A percentile compares a stretch with the other conserved stretches of the same genome.
phyloP scores from a whole-genome alignment of 2,888 invertebrate genomes.

The Choristoneura rosaceana region DNA sequence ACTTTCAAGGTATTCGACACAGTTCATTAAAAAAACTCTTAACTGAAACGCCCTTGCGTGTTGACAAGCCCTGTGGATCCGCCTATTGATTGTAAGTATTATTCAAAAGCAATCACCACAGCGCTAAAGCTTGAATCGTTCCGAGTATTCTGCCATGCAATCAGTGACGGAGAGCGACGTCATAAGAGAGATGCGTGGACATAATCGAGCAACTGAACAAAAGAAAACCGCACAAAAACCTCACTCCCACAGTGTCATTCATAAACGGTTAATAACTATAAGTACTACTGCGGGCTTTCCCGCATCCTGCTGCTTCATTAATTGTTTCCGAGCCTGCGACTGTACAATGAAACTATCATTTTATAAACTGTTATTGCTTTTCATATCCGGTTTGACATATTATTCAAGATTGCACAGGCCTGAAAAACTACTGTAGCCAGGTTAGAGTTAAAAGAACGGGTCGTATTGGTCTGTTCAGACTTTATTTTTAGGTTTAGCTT shows the following conservation, averaged over 20 bases:
- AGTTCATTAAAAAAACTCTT: neutral
- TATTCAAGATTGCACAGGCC: neutral
- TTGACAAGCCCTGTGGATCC: neutral
- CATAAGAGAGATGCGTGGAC: slow-evolving; percentile 49
- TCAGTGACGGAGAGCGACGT: slow-evolving; percentile 58
- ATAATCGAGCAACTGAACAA: slow-evolving; percentile 49
- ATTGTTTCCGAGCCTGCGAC: slow-evolving; percentile 28
- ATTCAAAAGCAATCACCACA: neutral
- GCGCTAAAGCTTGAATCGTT: slow-evolving; percentile 12
- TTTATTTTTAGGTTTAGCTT: too few relatives aligned
- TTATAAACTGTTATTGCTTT: slow-evolving; percentile 22
- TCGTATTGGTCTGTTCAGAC: too few relatives aligned
- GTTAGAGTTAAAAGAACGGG: too few relatives aligned
- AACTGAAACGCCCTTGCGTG: neutral
- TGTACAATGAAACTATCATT: slow-evolving; percentile 19
- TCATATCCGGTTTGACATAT: slow-evolving; percentile 28
- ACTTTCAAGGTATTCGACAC: neutral
- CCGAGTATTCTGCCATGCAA: slow-evolving; percentile 55
- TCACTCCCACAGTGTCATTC: slow-evolving; percentile 38
- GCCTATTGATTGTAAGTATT: neutral
- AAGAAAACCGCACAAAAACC: slow-evolving; percentile 52
- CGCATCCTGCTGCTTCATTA: slow-evolving; percentile 61
- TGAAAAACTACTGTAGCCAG: neutral
- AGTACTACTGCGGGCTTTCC: slow-evolving; percentile 59
- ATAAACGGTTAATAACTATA: slow-evolving; percentile 53